A percentile compares a stretch with the other conserved stretches of the same genome.
Evolutionary conservation across 2,797 vertebrate species (phyloP).

Genomic region (Notoglanidium macrostoma): DNA sequence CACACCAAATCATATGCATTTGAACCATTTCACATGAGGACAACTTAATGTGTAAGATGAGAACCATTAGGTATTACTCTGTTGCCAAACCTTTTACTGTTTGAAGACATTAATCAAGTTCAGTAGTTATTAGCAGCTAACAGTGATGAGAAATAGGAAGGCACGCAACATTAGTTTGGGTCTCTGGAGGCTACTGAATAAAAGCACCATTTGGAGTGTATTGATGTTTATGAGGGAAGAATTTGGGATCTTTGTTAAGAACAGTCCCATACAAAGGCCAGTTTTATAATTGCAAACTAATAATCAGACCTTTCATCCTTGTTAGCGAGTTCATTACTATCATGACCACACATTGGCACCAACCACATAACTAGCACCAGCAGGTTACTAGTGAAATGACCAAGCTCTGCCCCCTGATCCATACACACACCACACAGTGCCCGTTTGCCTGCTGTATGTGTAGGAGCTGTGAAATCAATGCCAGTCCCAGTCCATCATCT

Average conservation of each 20-base stretch:
- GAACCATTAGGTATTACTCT: no score
- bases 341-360: not conserved
- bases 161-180: no score
- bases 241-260: not conserved
- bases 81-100: no score
- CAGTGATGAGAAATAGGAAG: no score
- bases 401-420: conserved; percentile 5
- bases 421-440: not conserved
- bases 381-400: not conserved
- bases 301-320: not conserved
- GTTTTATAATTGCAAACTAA: not conserved
- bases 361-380: not conserved
- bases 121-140: no score
- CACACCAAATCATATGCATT: not conserved
- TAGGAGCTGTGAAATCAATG: conserved; percentile 47
- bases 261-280: not conserved
- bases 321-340: not conserved
- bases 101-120: no score
- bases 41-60: no score
- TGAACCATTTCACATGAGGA: no score
- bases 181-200: not conserved
- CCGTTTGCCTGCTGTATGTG: conserved; percentile 33
- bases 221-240: not conserved
- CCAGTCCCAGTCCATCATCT: conserved; percentile 50
- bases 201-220: not conserved